Evolutionary conservation across 2,888 invertebrate genomes (phyloP).

Genomic region (Cecidostiba fungosa): DNA sequence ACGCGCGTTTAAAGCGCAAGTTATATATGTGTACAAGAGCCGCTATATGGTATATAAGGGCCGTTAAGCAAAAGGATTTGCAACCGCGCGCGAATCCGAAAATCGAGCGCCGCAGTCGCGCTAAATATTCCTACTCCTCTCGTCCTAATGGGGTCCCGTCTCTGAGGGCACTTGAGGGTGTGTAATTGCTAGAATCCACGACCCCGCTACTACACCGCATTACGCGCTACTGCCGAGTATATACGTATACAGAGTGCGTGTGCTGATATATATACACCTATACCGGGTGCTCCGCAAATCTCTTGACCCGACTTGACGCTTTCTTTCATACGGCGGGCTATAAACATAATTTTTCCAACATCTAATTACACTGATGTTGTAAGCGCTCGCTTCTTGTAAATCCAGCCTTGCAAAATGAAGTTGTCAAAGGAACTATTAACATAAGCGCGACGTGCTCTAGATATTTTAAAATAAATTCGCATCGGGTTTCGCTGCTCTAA

Average conservation of each 20-base stretch:
- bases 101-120: conserved; percentile 71
- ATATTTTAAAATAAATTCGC: neutral
- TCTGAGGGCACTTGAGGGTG: conserved; percentile 78
- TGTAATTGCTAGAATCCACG: conserved; percentile 80
- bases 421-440: neutral
- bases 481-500: neutral
- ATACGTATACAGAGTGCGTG: conserved; percentile 67
- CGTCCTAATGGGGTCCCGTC: conserved; percentile 79
- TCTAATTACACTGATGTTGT: conserved; percentile 30
- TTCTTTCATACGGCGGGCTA: too few species aligned
- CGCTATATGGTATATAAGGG: neutral
- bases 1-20: neutral
- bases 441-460: neutral
- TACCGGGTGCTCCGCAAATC: conserved; percentile 72
- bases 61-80: conserved; percentile 49
- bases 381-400: neutral
- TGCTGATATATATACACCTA: conserved; percentile 67
- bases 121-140: conserved; percentile 75
- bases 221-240: conserved; percentile 68
- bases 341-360: conserved; percentile 4
- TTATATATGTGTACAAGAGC: conserved; percentile 1
- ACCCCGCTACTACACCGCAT: conserved; percentile 77
- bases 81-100: conserved; percentile 68
- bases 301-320: conserved; percentile 48
- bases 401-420: neutral